These are phyloP conservation scores for Brachyistius frenatus DNA, from an alignment of 2,113 vertebrate genomes.

Conservation along the genomic window DNA sequence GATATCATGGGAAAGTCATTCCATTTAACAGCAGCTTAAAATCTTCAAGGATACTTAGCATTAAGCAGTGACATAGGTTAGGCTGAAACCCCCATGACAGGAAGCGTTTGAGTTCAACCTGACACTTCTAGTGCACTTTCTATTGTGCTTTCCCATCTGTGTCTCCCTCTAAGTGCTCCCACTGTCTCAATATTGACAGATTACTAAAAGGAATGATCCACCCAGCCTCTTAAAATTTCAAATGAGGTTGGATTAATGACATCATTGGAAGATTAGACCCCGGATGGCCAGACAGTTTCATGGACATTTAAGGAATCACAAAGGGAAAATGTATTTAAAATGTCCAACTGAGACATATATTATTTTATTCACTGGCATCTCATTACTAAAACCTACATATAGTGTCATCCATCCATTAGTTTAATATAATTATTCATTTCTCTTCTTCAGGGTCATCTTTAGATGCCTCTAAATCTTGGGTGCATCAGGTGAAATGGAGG, in stretches of 20 bases:
- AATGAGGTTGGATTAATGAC: conserved; percentile 48
- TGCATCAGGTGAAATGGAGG: conserved; percentile 27
- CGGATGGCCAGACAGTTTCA: conserved; percentile 17
- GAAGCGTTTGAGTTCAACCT: conserved; percentile 24
- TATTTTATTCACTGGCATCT: conserved; percentile 11
- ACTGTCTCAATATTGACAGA: conserved; percentile 53
- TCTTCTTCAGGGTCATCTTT: conserved; percentile 8
- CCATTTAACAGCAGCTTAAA: conserved; percentile 19
- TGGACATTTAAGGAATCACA: background rate
- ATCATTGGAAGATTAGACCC: conserved; percentile 43
- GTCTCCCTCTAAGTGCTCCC: conserved; percentile 58
- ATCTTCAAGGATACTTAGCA: conserved; percentile 3
- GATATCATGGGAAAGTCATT: too few species aligned
- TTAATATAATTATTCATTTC: conserved; percentile 15
- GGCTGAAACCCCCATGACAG: conserved; percentile 17
- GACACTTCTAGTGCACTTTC: conserved; percentile 6
- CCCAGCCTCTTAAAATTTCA: conserved; percentile 52
- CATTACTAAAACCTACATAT: conserved; percentile 12
- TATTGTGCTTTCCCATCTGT: conserved; percentile 31
- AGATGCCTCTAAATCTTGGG: conserved; percentile 13
- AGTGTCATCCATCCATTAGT: conserved; percentile 6
- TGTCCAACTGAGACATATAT: background rate
- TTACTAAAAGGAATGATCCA: conserved; percentile 17
- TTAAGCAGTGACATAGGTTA: background rate
- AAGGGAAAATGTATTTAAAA: conserved; percentile 17